Evolutionary conservation across 1,140 invertebrate genomes (phyloP).

Genomic region (Pachyrhynchus sulphureomaculatus): DNA sequence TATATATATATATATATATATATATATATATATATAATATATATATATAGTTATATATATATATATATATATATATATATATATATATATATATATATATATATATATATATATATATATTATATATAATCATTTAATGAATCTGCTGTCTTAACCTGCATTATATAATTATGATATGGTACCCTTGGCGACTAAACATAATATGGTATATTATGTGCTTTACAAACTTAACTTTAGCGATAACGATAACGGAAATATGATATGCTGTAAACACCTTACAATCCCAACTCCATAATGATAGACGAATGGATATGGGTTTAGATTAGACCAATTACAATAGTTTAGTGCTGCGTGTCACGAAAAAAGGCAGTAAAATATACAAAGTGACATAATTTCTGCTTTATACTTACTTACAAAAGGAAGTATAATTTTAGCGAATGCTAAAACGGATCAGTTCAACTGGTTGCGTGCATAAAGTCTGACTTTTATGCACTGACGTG

Average conservation of each 20-base stretch:
- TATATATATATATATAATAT: no score
- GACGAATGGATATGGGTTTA: background rate
- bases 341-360: slow-evolving; percentile 10
- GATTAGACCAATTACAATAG: slow-evolving; percentile 8
- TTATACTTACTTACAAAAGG: slow-evolving; percentile 4
- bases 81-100: no score
- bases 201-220: background rate
- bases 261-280: background rate
- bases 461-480: slow-evolving; percentile 8
- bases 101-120: no score
- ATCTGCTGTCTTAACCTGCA: no score
- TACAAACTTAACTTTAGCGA: background rate
- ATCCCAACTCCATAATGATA: background rate
- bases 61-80: no score
- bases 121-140: no score
- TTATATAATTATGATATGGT: no score
- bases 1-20: no score
- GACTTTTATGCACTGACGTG: slow-evolving; percentile 11
- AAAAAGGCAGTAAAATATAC: slow-evolving; percentile 23
- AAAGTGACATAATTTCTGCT: slow-evolving; percentile 25
- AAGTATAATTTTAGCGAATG: slow-evolving; percentile 22
- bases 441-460: slow-evolving; percentile 5
- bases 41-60: no score
- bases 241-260: background rate
- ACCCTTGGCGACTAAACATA: no score